Base-by-base conservation (phyloP, 53 echinoderm and acorn worm species). In the Zoroaster sp. region DNA sequence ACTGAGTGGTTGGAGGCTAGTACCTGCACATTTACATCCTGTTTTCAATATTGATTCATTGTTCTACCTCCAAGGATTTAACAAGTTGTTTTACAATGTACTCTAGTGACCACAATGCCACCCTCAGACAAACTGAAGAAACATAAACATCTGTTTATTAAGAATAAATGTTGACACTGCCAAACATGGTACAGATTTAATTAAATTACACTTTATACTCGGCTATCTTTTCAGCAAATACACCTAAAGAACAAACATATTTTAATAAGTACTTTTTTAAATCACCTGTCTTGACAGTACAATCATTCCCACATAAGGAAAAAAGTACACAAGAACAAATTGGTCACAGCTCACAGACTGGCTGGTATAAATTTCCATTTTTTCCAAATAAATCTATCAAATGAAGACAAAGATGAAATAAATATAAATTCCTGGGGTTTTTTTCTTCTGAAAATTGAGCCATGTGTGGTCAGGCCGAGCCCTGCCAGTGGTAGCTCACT, bases 321-420 rank as follows among this genome's bases (percentile, higher is more conserved):
- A 73, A 39, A 39, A n/a, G 15, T 31, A 17, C 13, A 12, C 51
- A 33, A 32, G 17, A 76, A 45, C 32, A 76, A 44, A 76, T 76
- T 47, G 49, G 76, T 32, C 34, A 46, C 76, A 23, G 69, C 9
- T 40, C 12, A 59, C 73, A 20, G 21, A 36, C 17, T 55, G 59
- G 55, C 77, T 10, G 23, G 31, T 43, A 44, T 82, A 67, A 40
- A 66, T 40, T 67, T 37, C 34, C 11, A 68, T 30, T 68, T 32
- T 28, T 18, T 2, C 42, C 44, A 67, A 67, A 82, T 82, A 82
- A 82, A 82, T 82, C 78, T n/a, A 44, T 82, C 82, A 82, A 59
- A 59, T 28, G 23, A 59, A 59, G 63, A 59, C 63, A 59, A 28
- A 59, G 63, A 59, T 59, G 59, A 59, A 25, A 21, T 59, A 23